These are phyloP conservation scores for Chironomus riparius DNA, from an alignment of 2,888 invertebrate genomes.

Conservation along the genomic window DNA sequence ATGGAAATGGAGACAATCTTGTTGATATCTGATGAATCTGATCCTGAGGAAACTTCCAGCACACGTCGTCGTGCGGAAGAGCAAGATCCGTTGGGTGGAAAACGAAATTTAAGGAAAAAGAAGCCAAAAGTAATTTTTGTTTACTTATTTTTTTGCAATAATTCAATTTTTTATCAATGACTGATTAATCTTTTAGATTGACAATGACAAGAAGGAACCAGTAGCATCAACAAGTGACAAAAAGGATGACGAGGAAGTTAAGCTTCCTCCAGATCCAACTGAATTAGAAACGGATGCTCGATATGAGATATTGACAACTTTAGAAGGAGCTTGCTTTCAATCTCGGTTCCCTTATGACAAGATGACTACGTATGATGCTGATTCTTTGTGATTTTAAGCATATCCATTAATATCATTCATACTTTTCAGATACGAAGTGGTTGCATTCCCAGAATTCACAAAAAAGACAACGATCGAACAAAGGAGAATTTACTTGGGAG, in stretches of 20 bases:
- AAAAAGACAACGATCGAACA: conserved; percentile 44
- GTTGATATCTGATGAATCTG: conserved; percentile 18
- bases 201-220: conserved; percentile 6
- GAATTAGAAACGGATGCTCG: too few relatives aligned
- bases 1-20: conserved; percentile 12
- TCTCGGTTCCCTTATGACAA: too few relatives aligned
- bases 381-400: too few relatives aligned
- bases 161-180: too few relatives aligned
- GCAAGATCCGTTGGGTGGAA: conserved; percentile 19
- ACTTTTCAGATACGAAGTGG: neutral
- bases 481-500: conserved; percentile 81
- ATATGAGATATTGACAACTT: too few relatives aligned
- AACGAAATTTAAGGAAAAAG: conserved; percentile 14
- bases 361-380: too few relatives aligned
- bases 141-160: too few relatives aligned
- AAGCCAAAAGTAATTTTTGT: neutral
- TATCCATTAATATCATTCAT: too few relatives aligned
- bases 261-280: neutral
- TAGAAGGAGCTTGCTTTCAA: too few relatives aligned
- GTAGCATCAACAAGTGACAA: neutral
- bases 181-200: neutral
- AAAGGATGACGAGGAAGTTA: neutral
- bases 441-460: conserved; percentile 20
- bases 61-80: conserved; percentile 2
- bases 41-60: conserved; percentile 6